Evolutionary conservation across 1,140 invertebrate species (phyloP), one percentile per base, ranked within the genome.

Genomic region (Heterodera carotae): DNA sequence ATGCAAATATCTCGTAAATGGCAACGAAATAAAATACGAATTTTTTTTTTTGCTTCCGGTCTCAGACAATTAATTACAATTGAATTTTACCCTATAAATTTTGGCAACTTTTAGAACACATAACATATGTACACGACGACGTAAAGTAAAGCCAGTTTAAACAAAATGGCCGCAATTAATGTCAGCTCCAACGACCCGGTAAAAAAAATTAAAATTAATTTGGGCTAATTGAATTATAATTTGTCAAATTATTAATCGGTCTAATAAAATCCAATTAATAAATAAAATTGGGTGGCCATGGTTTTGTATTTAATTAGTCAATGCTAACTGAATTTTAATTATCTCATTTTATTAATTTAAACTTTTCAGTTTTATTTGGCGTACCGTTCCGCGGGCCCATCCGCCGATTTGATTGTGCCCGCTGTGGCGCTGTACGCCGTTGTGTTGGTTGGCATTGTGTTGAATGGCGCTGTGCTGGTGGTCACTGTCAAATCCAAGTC

Each of bases 351-450:
- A 18, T 1, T 53, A 53, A 53, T 53, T 53, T 53, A 2, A 22
- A 43, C 10, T 0, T 31, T 62, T 8, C 22, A 73, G 70, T 25
- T 74, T 29, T 64, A 74, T 10, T 56, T 62, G 36, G 48, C 71
- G 22, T 74, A 59, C 39, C 34, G 56, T 33, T 56, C 25, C n/a
- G 25, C 10, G 25, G 71, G 71, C 12, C 71, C 25, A 12, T 62
- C 43, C 8, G 36, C 33, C 39, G 31, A 74, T 22, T 43, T 74
- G 59, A 62, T 74, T 25, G 25, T 74, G 34, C 71, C 71, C 7
- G 53, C 71, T n/a, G 25, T n/a, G 0, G 22, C 25, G 4, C 27
- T 74, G 12, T 64, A 62, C 27, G 25, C 10, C 31, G 53, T 74
- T 39, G 48, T 25, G 25, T 6, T 31, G 22, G 15, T 56, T 34